Evolutionary conservation across 2,888 invertebrate species (phyloP), one percentile per base, ranked within the genome.

Genomic region (Branchinecta sandiegonensis): DNA sequence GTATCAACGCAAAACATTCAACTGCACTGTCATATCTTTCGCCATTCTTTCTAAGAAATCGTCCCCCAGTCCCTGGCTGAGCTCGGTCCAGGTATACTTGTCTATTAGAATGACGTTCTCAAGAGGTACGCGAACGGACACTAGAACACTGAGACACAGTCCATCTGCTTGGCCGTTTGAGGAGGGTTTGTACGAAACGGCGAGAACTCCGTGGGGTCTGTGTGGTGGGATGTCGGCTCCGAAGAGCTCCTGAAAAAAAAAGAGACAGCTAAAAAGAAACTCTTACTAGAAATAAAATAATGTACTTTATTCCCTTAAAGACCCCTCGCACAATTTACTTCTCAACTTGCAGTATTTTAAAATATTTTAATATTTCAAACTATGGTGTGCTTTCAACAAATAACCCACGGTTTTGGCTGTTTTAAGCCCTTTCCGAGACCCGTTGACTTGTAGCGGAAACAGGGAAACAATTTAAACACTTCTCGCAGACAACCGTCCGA

Each of bases 61-160:
- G 70, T 86, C 85, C 67, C 88, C 87, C 48, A 88, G 78, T 65
- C 85, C 83, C 74, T 82, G 81, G 47, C 86, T 82, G 65, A 90
- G 78, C 78, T 92, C 90, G 73, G 90, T 87, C 94, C 93, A 94
- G 13, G 87, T 86, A 79, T 90, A 93, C 78, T 92, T 92, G 69
- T 90, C 90, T 75, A 89, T 88, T 7, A 91, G 83, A 11, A 88
- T 85, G 0, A 91, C 89, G 76, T 92, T 90, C 79, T 94, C 93
- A 47, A 94, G 79, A 0, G 92, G 88, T 48, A 88, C 84, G 72
- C 89, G 82, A 75, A 93, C 91, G 1, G 89, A 88, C 13, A 94
- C 88, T 66, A 94, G 79, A 56, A 93, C 77, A 65, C 90, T 88
- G 23, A 93, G 78, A 74, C 91, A 91, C 70, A 88, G 82, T 0